A percentile compares a stretch with the other conserved stretches of the same genome.
Conservation (phyloP, 2,113 vertebrate genomes). For the Paradisaea rubra region DNA sequence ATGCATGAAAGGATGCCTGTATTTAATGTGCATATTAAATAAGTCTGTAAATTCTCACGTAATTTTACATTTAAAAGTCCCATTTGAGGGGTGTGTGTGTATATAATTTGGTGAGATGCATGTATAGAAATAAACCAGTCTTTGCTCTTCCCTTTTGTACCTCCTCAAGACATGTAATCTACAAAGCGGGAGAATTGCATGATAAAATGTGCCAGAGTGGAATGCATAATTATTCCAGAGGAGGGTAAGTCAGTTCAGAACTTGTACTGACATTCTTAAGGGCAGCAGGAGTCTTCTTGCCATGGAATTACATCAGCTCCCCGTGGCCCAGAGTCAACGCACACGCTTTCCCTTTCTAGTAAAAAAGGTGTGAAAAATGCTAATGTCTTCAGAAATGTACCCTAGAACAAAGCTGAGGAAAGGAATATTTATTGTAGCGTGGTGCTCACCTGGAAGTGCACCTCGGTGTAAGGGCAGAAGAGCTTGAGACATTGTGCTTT, state of each 20-base stretch:
- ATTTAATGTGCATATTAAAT: conserved; percentile 42
- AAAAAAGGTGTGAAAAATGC: conserved; percentile 55
- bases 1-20: conserved; percentile 37
- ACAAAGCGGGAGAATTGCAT: conserved; percentile 49
- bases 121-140: conserved; percentile 32
- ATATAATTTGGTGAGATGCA: conserved; percentile 40
- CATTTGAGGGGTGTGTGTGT: conserved; percentile 19
- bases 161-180: conserved; percentile 62
- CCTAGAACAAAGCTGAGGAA: neutral
- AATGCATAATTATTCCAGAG: conserved; percentile 64
- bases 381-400: conserved; percentile 11
- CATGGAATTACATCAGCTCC: conserved; percentile 58
- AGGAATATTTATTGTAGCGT: neutral
- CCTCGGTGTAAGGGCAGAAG: neutral
- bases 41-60: conserved; percentile 46
- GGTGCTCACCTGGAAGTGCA: conserved; percentile 11
- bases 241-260: conserved; percentile 66
- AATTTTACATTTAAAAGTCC: conserved; percentile 47
- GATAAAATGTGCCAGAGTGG: conserved; percentile 60
- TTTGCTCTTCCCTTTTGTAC: conserved; percentile 60
- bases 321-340: conserved; percentile 29
- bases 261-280: conserved; percentile 63
- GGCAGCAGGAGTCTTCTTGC: conserved; percentile 47
- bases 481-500: neutral
- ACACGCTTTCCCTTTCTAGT: conserved; percentile 55